A percentile compares a stretch with the other conserved stretches of the same genome.
Evolutionary conservation across 2,797 vertebrate genomes (phyloP).

Genomic region (Rhincodon typus): DNA sequence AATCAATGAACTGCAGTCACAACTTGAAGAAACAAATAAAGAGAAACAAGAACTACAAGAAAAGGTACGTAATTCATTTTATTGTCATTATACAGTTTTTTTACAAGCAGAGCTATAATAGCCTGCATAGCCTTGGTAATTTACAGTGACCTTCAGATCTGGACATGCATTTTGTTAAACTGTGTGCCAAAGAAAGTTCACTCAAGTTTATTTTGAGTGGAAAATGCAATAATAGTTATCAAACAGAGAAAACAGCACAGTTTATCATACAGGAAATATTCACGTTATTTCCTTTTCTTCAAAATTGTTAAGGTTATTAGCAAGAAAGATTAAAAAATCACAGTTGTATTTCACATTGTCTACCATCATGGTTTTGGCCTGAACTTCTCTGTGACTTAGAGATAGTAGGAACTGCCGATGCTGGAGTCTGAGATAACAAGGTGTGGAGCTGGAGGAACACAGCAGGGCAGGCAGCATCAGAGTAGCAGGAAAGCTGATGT

Average conservation of each 20-base stretch:
- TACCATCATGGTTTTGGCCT: background rate
- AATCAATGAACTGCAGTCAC: slow-evolving; percentile 87
- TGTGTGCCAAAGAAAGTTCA: background rate
- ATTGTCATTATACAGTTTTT: background rate
- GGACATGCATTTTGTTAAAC: background rate
- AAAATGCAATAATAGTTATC: background rate
- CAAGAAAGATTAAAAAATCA: background rate
- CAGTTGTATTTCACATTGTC: background rate
- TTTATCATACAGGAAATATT: background rate
- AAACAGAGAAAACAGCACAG: background rate
- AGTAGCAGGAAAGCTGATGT: too few relatives aligned
- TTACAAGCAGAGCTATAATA: background rate
- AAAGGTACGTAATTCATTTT: slow-evolving; percentile 63
- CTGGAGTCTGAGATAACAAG: too few relatives aligned
- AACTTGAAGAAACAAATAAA: slow-evolving; percentile 84
- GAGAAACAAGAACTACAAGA: slow-evolving; percentile 93
- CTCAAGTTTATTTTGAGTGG: background rate
- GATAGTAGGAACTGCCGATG: too few relatives aligned
- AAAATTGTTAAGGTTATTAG: background rate
- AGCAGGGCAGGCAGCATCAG: too few relatives aligned
- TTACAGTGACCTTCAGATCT: background rate
- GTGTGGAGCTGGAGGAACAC: too few relatives aligned
- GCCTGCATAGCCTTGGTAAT: background rate
- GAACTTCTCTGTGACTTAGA: background rate
- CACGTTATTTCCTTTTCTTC: background rate